Evolutionary conservation across 1,140 invertebrate species (phyloP), one percentile per base, ranked within the genome.

Genomic region (Ephestia elutella): DNA sequence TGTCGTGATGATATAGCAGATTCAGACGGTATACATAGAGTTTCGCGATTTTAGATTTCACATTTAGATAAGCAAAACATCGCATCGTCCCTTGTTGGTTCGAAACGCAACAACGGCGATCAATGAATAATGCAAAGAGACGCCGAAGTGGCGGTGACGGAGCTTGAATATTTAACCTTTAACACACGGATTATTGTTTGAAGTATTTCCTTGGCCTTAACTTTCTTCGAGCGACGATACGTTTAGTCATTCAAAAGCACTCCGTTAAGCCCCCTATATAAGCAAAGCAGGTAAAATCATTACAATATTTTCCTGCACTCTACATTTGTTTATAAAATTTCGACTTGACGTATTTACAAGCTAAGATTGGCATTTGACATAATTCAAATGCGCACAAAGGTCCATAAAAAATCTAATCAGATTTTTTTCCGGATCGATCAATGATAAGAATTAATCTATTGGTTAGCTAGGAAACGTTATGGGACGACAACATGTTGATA

Each of bases 71-170:
- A 70, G 74, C 59, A 68, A 73, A 70, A 73, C 59, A 68, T 25
- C 21, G 21, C 50, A 49, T 28, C 21, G 11, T 10, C 19, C 9
- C 1, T 35, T 17, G 49, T 15, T 51, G n/a, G n/a, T 15, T 32
- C 28, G 50, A 30, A 51, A 53, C 19, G 13, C 66, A 57, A 64
- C 60, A 65, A 66, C 60, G 65, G 54, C 66, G 65, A 77, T 80
- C 71, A 70, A 82, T 84, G 77, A 80, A 85, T 87, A 73, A 87
- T 86, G 76, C 71, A 87, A 73, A 73, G 71, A 66, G 50, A 62
- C 64, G 63, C 57, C 66, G 56, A 60, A 68, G 60, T 59, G 71
- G 67, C 59, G 58, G 60, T 66, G 63, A 66, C 67, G 54, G 55
- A 54, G 65, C 38, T 67, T 71, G 80, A 70, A 82, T 81, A 65